Conservation (phyloP, 2,797 vertebrate species). For the Cottoperca gobio region DNA sequence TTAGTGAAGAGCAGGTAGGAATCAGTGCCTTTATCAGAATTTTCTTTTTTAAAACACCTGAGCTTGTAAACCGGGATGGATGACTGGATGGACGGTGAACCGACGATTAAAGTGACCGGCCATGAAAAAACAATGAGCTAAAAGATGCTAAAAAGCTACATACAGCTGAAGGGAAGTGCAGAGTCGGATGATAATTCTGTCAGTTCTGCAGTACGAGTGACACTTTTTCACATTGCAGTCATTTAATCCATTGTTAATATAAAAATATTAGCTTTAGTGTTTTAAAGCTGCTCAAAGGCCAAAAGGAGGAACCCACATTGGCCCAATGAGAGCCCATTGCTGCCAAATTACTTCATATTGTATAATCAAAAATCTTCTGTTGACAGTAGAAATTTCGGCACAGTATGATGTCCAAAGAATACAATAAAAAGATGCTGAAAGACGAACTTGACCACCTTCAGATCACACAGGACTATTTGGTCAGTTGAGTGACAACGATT, state of each 20-base stretch:
- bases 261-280: not conserved
- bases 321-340: not conserved
- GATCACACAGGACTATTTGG: not conserved
- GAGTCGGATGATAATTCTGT: not conserved
- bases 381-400: not conserved
- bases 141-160: not conserved
- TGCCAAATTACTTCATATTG: not conserved
- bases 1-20: no score
- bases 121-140: not conserved
- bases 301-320: not conserved
- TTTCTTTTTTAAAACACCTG: no score
- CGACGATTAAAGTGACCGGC: not conserved
- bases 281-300: not conserved
- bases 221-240: not conserved
- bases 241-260: not conserved
- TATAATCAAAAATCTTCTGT: not conserved
- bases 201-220: not conserved
- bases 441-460: not conserved
- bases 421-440: not conserved
- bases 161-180: not conserved
- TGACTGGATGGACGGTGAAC: not conserved
- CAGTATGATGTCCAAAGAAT: not conserved
- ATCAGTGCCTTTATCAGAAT: no score
- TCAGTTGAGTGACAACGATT: no score
- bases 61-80: not conserved